phyloP scores from a whole-genome alignment of 2,888 invertebrate species.

The Drosophila gaucha region DNA sequence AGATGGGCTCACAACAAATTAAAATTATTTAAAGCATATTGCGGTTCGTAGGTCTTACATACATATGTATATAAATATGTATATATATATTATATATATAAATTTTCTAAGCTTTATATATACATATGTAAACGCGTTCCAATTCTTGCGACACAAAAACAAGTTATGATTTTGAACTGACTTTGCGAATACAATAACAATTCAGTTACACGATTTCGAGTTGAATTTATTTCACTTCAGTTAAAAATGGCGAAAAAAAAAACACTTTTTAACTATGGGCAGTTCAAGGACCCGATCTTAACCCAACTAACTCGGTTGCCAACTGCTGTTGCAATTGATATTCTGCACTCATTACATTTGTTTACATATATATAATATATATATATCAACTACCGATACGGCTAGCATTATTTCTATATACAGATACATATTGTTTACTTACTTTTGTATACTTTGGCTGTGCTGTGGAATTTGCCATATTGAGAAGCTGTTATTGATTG shows the following conservation, averaged over 20 bases:
- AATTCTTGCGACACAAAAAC: conserved; percentile 31
- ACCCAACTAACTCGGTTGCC: background rate
- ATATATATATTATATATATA: conserved; percentile 1
- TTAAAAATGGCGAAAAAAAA: background rate
- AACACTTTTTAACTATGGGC: background rate
- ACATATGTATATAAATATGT: background rate
- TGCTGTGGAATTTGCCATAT: conserved; percentile 64
- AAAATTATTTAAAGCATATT: background rate
- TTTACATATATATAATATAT: background rate
- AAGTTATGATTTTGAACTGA: conserved; percentile 30
- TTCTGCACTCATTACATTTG: background rate
- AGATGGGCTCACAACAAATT: background rate
- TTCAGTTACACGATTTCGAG: background rate
- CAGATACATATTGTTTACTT: conserved; percentile 29
- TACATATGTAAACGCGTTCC: background rate
- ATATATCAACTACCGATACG: background rate
- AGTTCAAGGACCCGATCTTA: conserved; percentile 8
- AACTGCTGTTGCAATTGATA: conserved; percentile 6
- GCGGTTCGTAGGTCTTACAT: background rate
- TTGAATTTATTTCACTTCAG: conserved; percentile 5
- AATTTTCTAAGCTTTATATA: background rate
- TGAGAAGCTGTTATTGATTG: conserved; percentile 22
- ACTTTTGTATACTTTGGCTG: conserved; percentile 72
- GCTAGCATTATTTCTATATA: background rate
- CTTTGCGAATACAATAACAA: background rate